These are phyloP conservation scores for Atrina japonica DNA, from an alignment of 2,888 invertebrate species.

Conservation along the genomic window DNA sequence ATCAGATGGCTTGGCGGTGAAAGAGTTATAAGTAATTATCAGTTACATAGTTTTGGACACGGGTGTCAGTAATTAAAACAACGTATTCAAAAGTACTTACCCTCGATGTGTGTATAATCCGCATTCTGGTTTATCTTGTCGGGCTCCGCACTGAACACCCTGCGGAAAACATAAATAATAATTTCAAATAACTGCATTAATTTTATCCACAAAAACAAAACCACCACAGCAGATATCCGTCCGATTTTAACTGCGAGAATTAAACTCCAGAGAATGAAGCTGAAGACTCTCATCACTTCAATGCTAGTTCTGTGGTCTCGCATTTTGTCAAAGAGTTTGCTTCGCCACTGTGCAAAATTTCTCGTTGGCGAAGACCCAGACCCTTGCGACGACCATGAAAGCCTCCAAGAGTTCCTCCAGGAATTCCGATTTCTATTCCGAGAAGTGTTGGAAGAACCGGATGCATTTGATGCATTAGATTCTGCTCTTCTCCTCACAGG, in stretches of 20 bases:
- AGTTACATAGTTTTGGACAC: too few relatives aligned
- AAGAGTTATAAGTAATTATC: too few relatives aligned
- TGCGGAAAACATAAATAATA: conserved; percentile 63
- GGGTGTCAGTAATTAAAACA: too few relatives aligned
- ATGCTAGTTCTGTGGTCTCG: conserved; percentile 37
- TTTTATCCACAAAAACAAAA: conserved; percentile 53
- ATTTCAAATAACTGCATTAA: conserved; percentile 55
- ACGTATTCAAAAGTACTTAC: conserved; percentile 60
- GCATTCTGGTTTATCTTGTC: conserved; percentile 72
- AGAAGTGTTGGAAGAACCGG: too few relatives aligned
- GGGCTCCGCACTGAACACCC: conserved; percentile 70
- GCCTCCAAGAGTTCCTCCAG: conserved; percentile 17
- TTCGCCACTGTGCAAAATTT: conserved; percentile 39
- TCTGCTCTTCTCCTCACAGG: conserved; percentile 10
- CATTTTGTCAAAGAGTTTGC: conserved; percentile 45
- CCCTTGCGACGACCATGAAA: conserved; percentile 8
- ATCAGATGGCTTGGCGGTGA: too few relatives aligned
- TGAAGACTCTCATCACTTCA: conserved; percentile 54
- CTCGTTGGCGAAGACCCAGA: conserved; percentile 19
- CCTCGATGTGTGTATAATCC: conserved; percentile 77
- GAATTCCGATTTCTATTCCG: conserved; percentile 4
- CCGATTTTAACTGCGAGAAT: conserved; percentile 49
- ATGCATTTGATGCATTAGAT: not conserved
- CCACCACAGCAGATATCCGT: conserved; percentile 46
- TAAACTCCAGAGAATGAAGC: conserved; percentile 55